Evolutionary conservation across 2,113 vertebrate genomes (phyloP).

Genomic region (Eurystomus gularis): DNA sequence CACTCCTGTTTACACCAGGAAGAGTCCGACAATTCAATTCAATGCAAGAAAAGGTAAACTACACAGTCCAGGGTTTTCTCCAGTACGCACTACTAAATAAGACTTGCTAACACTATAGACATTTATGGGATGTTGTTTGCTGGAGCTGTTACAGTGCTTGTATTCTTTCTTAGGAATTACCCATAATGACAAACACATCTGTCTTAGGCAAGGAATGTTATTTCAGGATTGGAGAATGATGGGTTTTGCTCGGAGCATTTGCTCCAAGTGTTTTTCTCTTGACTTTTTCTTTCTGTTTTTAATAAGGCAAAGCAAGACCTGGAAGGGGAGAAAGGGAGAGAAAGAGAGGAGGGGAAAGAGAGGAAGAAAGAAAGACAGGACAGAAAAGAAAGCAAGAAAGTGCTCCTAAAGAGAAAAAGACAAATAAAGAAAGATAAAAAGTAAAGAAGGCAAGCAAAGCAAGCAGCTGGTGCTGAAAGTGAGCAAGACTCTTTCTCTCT

Average conservation of each 20-base stretch:
- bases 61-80: background rate
- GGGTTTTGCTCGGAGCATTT: background rate
- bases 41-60: background rate
- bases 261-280: background rate
- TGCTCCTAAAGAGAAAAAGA: background rate
- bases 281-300: background rate
- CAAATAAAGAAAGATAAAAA: background rate
- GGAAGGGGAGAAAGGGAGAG: background rate
- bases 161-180: background rate
- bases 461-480: slow-evolving; percentile 79
- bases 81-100: background rate
- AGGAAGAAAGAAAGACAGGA: background rate
- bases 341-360: background rate
- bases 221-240: background rate
- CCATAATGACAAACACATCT: background rate
- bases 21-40: background rate
- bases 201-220: background rate
- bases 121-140: background rate
- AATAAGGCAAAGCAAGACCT: background rate
- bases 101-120: background rate
- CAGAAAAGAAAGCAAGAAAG: background rate
- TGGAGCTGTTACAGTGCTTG: background rate
- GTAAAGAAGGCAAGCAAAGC: slow-evolving; percentile 27
- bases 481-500: slow-evolving; percentile 57
- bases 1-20: background rate